These are phyloP conservation scores for Benthosema pterotum DNA, from an alignment of 2,797 vertebrate species.

Conservation along the genomic window DNA sequence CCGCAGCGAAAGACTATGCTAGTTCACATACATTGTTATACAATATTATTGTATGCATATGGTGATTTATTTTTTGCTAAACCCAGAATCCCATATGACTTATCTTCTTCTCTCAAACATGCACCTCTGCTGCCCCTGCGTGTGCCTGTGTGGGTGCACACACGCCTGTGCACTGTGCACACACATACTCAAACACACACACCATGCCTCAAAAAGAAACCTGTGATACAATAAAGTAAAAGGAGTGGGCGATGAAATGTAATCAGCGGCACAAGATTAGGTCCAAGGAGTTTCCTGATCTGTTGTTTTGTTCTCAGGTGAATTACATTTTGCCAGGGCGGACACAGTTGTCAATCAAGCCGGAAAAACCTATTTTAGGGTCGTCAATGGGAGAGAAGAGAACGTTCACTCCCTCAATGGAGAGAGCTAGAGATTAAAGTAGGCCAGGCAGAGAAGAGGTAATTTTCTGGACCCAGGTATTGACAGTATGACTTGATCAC, in stretches of 20 bases:
- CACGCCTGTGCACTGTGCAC: too few relatives aligned
- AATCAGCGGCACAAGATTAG: slow-evolving; percentile 80
- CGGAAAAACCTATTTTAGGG: slow-evolving; percentile 81
- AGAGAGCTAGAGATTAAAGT: slow-evolving; percentile 82
- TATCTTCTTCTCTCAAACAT: too few relatives aligned
- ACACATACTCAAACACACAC: neutral
- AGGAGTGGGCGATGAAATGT: slow-evolving; percentile 72
- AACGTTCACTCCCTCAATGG: slow-evolving; percentile 77
- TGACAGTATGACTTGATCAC: slow-evolving; percentile 71
- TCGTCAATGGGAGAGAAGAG: slow-evolving; percentile 80
- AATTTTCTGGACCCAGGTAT: slow-evolving; percentile 80
- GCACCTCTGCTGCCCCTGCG: too few relatives aligned
- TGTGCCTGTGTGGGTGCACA: too few relatives aligned
- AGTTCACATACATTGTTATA: too few relatives aligned
- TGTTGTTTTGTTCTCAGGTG: slow-evolving; percentile 75
- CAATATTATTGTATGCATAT: too few relatives aligned
- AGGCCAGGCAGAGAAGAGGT: slow-evolving; percentile 80
- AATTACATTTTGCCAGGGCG: slow-evolving; percentile 81
- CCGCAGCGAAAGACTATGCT: too few relatives aligned
- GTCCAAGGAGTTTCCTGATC: slow-evolving; percentile 77
- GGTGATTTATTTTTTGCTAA: too few relatives aligned
- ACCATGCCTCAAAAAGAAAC: slow-evolving; percentile 4
- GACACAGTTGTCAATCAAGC: slow-evolving; percentile 86
- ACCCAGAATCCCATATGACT: too few relatives aligned
- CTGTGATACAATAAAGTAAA: slow-evolving; percentile 74